These are phyloP conservation scores for Papio anubis DNA, from an alignment of 2,113 vertebrate species.

Conservation along the genomic window DNA sequence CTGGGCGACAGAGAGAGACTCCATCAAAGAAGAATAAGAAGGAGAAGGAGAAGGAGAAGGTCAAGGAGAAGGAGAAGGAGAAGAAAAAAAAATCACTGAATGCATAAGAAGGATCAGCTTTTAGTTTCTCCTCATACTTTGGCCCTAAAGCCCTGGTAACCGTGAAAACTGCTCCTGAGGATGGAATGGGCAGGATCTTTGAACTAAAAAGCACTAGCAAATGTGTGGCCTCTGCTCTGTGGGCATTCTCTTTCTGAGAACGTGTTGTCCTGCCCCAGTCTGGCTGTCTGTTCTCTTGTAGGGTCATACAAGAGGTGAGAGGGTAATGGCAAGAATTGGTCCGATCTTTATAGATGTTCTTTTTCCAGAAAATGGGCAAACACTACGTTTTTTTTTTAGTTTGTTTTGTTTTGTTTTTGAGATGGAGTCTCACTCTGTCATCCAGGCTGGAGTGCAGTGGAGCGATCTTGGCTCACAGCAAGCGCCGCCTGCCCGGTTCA, in stretches of 20 bases:
- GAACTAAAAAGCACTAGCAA: background rate
- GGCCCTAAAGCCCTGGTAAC: background rate
- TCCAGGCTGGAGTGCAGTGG: too few relatives aligned
- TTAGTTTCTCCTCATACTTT: background rate
- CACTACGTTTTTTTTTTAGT: background rate
- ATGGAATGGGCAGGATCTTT: too few relatives aligned
- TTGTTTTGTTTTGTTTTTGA: too few relatives aligned
- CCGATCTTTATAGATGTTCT: slow-evolving; percentile 47
- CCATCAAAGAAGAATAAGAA: too few relatives aligned
- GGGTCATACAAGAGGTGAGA: too few relatives aligned
- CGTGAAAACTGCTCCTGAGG: background rate
- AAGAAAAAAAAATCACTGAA: too few relatives aligned
- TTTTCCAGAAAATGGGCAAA: slow-evolving; percentile 79
- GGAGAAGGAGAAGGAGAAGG: too few relatives aligned
- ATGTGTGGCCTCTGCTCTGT: background rate
- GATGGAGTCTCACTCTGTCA: too few relatives aligned
- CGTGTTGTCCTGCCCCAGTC: background rate
- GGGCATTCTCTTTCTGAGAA: background rate
- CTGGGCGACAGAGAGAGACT: too few relatives aligned
- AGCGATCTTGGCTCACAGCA: too few relatives aligned
- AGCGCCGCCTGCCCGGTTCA: too few relatives aligned
- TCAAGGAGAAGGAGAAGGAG: too few relatives aligned
- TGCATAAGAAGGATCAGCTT: background rate
- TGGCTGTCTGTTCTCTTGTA: background rate
- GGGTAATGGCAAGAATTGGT: background rate